Percentiles rank a stretch among this genome's conserved stretches.
phyloP scores from a whole-genome alignment of 2,113 vertebrate genomes.

The Eira barbara region DNA sequence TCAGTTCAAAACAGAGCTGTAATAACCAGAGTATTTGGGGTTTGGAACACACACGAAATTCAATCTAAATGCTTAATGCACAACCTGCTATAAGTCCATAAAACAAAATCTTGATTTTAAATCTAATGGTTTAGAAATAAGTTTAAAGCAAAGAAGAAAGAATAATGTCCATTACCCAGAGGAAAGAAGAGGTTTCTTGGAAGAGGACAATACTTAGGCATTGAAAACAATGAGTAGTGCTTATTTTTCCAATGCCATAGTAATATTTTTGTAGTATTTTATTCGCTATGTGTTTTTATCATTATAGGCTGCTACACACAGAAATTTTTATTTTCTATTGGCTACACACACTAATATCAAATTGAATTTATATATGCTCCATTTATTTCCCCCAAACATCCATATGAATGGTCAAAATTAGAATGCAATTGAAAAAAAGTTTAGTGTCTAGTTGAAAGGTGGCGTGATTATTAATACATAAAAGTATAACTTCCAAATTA shows the following conservation, averaged over 20 bases:
- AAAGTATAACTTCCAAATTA: constrained; percentile 10
- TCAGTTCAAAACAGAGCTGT: neutral
- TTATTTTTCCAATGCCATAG: neutral
- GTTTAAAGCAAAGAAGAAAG: neutral
- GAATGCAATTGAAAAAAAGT: neutral
- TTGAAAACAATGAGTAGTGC: neutral
- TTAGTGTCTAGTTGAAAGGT: neutral
- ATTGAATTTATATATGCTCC: neutral
- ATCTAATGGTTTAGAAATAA: neutral
- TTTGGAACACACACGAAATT: neutral
- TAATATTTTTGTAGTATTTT: neutral
- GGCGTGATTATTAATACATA: neutral
- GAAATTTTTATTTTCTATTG: neutral
- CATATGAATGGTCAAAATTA: neutral
- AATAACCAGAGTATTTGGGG: neutral
- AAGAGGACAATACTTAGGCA: neutral
- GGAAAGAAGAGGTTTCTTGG: neutral
- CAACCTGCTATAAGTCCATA: neutral
- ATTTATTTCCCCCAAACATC: neutral
- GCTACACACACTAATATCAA: neutral
- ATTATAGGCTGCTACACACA: neutral
- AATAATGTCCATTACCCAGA: neutral
- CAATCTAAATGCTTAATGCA: neutral
- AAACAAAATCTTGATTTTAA: neutral
- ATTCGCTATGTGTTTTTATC: neutral